Base-by-base conservation (phyloP, 2,113 vertebrate genomes). In the Ondatra zibethicus region DNA sequence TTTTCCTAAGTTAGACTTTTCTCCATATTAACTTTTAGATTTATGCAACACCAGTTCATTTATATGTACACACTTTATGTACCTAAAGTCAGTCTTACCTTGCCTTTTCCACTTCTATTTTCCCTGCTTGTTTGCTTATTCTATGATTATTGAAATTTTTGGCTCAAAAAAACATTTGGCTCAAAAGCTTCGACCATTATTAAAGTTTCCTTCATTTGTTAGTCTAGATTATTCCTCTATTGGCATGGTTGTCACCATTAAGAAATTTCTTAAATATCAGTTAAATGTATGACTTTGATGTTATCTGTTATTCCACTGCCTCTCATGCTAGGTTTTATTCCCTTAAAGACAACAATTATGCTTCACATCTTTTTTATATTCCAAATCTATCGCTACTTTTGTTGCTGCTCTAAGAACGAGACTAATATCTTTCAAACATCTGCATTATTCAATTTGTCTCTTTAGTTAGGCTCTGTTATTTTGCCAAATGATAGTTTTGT, bases 11-110 rank as follows among this genome's bases (percentile, higher is more conserved):
- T 5, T 84, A 36, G 16, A 92, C 85, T 52, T 58, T 66, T 70
- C 27, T 92, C 77, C 58, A 63, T 66, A 19, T 39, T 93, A 12
- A 50, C 23, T 78, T 93, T 75, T 55, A 52, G 63, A 29, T 58
- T 50, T 58, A 72, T 23, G 17, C 17, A 63, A 61, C 25, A 80
- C 23, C 36, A 77, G 3, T 31, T 76, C 1, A 19, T 75, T 55
- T n/a, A 55, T 55, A 55, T 25, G 5, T 3, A 33, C 3, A 72
- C 0, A 50, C 3, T 0, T 75, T 5, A 91, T 31, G 3, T 8
- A 89, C 27, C 52, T 78, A 89, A 27, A 23, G 23, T 88, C 80
- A 61, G 5, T 77, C 13, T 82, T 93, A 86, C 36, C 45, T 77
- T 55, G 78, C 6, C n/a, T 70, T 42, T 89, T 36, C n/a, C 55